phyloP scores from a whole-genome alignment of 2,888 invertebrate genomes.

The Agrypnus murinus region DNA sequence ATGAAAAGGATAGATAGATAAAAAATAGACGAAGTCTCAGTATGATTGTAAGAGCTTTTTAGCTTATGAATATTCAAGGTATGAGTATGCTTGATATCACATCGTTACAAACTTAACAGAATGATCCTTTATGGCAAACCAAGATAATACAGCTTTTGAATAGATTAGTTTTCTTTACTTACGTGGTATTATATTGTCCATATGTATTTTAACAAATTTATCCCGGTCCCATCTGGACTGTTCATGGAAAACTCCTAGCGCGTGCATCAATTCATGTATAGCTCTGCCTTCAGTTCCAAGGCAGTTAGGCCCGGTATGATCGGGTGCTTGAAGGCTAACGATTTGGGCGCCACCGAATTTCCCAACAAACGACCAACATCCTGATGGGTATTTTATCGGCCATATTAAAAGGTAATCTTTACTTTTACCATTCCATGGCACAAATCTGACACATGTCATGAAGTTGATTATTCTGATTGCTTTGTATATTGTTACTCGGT shows the following conservation, averaged over 20 bases:
- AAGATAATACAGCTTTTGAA: no score
- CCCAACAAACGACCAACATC: conserved; percentile 87
- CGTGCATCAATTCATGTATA: conserved; percentile 88
- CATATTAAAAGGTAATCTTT: conserved; percentile 79
- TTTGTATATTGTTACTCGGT: conserved; percentile 75
- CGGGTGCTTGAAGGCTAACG: conserved; percentile 80
- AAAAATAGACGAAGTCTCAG: no score
- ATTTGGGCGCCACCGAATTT: conserved; percentile 83
- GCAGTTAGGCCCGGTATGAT: conserved; percentile 77
- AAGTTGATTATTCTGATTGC: conserved; percentile 77
- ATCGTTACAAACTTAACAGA: no score
- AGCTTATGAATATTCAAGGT: no score
- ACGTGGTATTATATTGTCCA: conserved; percentile 80
- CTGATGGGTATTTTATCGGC: conserved; percentile 79
- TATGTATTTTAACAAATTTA: conserved; percentile 79
- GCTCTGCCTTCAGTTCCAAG: conserved; percentile 81
- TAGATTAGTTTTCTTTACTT: conserved; percentile 57
- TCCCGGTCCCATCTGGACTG: conserved; percentile 85
- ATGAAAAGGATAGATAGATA: no score
- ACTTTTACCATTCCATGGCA: conserved; percentile 78
- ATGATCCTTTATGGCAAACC: no score
- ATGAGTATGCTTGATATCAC: no score
- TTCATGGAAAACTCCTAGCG: conserved; percentile 88
- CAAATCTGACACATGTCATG: conserved; percentile 79
- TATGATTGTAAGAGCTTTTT: no score